phyloP scores from a whole-genome alignment of 2,888 invertebrate genomes.

The Alsophila aescularia region DNA sequence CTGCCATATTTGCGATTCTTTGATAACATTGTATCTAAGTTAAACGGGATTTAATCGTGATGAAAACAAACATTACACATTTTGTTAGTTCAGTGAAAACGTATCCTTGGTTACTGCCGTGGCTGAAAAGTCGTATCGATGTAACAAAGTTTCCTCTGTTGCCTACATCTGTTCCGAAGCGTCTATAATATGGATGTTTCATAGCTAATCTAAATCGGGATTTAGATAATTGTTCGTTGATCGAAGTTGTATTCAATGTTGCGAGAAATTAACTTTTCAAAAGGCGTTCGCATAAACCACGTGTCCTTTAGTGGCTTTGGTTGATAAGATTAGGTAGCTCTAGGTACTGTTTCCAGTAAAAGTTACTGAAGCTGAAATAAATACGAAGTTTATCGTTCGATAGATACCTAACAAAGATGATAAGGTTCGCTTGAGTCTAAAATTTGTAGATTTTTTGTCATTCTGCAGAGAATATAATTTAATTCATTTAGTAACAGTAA shows the following conservation, averaged over 20 bases:
- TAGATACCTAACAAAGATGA: too few relatives aligned
- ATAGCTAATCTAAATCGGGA: slow-evolving; percentile 7
- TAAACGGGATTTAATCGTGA: too few relatives aligned
- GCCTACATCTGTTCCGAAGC: neutral
- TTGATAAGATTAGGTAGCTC: too few relatives aligned
- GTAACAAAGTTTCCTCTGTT: slow-evolving; percentile 28
- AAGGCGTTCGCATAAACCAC: slow-evolving; percentile 2
- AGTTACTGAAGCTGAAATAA: too few relatives aligned
- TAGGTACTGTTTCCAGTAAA: too few relatives aligned
- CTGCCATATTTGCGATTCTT: slow-evolving; percentile 53
- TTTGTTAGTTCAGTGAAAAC: slow-evolving; percentile 19
- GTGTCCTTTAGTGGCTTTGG: neutral
- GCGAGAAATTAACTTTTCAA: slow-evolving; percentile 18
- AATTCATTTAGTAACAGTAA: too few relatives aligned
- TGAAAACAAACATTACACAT: too few relatives aligned
- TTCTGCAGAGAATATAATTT: too few relatives aligned
- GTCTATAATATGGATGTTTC: neutral
- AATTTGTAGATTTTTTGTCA: too few relatives aligned
- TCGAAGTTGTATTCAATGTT: neutral
- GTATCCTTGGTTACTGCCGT: slow-evolving; percentile 33
- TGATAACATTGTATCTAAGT: slow-evolving; percentile 12
- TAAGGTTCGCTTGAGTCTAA: too few relatives aligned
- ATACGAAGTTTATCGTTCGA: too few relatives aligned
- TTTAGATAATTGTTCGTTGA: neutral
- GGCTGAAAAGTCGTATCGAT: slow-evolving; percentile 45